Conservation (phyloP, 1,140 invertebrate species). For the Pachyrhynchus sulphureomaculatus region DNA sequence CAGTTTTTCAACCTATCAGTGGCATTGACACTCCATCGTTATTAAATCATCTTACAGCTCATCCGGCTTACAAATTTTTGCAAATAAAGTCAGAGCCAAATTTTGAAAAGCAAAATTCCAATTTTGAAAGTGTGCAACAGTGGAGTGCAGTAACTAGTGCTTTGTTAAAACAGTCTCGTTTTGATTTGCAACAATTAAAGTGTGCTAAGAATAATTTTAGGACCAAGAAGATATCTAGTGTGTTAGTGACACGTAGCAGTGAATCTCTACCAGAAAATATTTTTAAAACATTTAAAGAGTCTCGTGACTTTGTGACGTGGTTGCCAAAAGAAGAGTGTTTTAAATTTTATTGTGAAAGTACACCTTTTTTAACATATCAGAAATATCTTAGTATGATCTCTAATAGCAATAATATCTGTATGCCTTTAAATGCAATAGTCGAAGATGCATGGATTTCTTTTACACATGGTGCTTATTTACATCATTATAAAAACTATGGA, state of each 20-base stretch:
- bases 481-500: conserved; percentile 57
- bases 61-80: conserved; percentile 55
- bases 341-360: conserved; percentile 50
- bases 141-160: conserved; percentile 21
- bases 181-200: conserved; percentile 16
- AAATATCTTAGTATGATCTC: conserved; percentile 53
- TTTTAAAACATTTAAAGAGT: conserved; percentile 44
- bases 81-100: conserved; percentile 53
- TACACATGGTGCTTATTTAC: conserved; percentile 55
- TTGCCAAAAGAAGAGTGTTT: conserved; percentile 47
- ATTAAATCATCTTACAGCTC: conserved; percentile 49
- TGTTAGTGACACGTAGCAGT: conserved; percentile 47
- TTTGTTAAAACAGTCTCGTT: conserved; percentile 23
- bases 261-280: conserved; percentile 39
- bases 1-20: conserved; percentile 52
- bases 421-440: conserved; percentile 50
- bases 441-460: conserved; percentile 56
- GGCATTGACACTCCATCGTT: conserved; percentile 45
- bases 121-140: conserved; percentile 44
- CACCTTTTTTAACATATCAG: conserved; percentile 50
- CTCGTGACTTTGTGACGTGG: conserved; percentile 53
- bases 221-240: conserved; percentile 11
- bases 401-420: conserved; percentile 52
- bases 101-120: conserved; percentile 31
- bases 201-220: neutral